A percentile compares a stretch with the other conserved stretches of the same genome.
Conservation (phyloP, 2,113 vertebrate genomes). For the Notechis scutatus region DNA sequence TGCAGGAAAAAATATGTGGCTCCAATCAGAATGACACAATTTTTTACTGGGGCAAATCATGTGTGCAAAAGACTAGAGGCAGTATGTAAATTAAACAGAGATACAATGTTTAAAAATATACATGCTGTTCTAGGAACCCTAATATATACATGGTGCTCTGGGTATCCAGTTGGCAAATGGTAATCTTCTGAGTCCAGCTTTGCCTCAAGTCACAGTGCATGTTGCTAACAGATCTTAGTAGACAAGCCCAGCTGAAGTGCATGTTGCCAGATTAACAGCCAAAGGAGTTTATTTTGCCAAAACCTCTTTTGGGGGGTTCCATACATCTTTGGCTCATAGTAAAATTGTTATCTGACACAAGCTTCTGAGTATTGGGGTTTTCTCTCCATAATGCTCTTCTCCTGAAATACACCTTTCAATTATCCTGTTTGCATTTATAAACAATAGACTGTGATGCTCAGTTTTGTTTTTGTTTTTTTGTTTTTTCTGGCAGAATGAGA, state of each 20-base stretch:
- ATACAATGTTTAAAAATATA: conserved; percentile 49
- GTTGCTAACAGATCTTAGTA: conserved; percentile 32
- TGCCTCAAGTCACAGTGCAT: conserved; percentile 28
- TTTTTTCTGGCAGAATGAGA: conserved; percentile 79
- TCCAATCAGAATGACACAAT: conserved; percentile 61
- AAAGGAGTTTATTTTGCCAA: conserved; percentile 23
- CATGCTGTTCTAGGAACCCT: conserved; percentile 31
- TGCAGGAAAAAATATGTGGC: conserved; percentile 66
- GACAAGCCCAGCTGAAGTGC: conserved; percentile 36
- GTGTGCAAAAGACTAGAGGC: conserved; percentile 50
- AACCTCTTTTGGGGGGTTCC: background rate
- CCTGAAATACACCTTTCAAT: conserved; percentile 41
- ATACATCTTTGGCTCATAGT: background rate
- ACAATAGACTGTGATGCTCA: conserved; percentile 52
- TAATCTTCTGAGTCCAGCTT: conserved; percentile 30
- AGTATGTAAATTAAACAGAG: conserved; percentile 53
- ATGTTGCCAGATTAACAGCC: conserved; percentile 23
- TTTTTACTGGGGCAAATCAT: conserved; percentile 46
- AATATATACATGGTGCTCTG: conserved; percentile 11
- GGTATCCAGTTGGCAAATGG: conserved; percentile 51
- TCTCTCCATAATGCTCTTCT: conserved; percentile 41
- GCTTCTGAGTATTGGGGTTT: background rate
- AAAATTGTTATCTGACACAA: conserved; percentile 33
- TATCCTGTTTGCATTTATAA: conserved; percentile 39
- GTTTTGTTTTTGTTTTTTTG: conserved; percentile 50